Base-by-base conservation (phyloP, 2,888 invertebrate genomes). In the Lypha dubia region DNA sequence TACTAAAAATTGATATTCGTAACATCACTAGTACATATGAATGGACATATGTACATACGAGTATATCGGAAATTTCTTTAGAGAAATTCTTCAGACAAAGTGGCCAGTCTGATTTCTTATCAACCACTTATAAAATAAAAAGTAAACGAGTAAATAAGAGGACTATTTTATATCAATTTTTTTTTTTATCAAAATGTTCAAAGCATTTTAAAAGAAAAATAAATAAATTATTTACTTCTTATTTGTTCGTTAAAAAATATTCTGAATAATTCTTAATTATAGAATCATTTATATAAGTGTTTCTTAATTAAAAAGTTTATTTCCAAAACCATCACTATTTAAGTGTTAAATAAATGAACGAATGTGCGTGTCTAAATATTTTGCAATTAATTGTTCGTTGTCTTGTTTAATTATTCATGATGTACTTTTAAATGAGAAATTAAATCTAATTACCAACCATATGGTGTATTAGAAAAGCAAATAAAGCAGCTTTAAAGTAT, bases 301-400 rank as follows among this genome's bases (percentile, higher is more conserved):
- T 63, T 74, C 24, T 74, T 79, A 79, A 83, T 83, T 79, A 74
- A 83, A 79, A 65, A 65, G 79, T 83, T 65, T 58, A 28, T 67
- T 53, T 60, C 49, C 22, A 38, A 79, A 80, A 67, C 76, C 71
- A 62, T 73, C 60, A 46, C 67, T 70, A 75, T 65, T 73, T 79
- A 65, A 75, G 49, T 60, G 56, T 71, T 79, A 62, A 73, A 77
- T 79, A 20, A 49, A 74, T 79, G 62, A 73, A 83, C 74, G 49
- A 17, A 74, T 70, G 70, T 83, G 79, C 79, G 79, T 84, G 83
- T 84, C 71, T 53, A 80, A 84, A 71, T 67, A 71, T 84, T 75
- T 58, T 49, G 28, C 67, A 71, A 71, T 80, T 84, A 84, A 76
- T 46, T 73, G 67, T 75, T 75, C 20, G 35, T 68, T 79, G 46